phyloP scores from a whole-genome alignment of 2,113 vertebrate genomes.

The Spermophilus dauricus region DNA sequence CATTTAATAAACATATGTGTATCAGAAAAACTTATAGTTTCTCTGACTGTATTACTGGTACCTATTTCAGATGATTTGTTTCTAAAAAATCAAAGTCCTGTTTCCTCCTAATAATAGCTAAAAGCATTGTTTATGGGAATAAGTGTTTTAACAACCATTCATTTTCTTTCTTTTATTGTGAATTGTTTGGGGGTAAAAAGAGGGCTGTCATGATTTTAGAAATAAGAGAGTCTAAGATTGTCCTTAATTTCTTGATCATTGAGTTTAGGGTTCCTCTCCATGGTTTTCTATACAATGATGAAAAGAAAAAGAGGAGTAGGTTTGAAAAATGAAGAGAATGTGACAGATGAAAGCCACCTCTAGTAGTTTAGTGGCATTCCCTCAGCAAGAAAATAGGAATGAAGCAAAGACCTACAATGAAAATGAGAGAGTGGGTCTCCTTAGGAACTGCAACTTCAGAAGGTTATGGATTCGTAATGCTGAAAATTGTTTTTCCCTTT shows the following conservation, averaged over 20 bases:
- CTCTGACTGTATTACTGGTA: background rate
- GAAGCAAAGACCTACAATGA: background rate
- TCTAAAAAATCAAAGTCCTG: background rate
- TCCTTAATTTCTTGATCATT: constrained; percentile 46
- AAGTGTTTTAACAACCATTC: background rate
- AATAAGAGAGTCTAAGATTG: background rate
- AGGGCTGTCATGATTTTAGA: background rate
- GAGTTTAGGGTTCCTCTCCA: background rate
- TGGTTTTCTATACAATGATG: background rate
- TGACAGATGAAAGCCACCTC: background rate
- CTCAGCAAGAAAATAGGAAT: background rate
- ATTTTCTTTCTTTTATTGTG: background rate
- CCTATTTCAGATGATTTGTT: background rate
- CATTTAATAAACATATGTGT: background rate
- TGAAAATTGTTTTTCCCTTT: background rate
- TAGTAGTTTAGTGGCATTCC: background rate
- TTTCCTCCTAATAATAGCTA: background rate
- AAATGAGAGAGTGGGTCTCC: background rate
- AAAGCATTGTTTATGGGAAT: background rate
- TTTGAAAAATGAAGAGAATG: constrained; percentile 13
- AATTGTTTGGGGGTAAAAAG: background rate
- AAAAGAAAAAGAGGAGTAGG: background rate
- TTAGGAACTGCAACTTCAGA: background rate
- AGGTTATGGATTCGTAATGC: background rate
- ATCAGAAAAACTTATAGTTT: background rate